A percentile compares a stretch with the other conserved stretches of the same genome.
Evolutionary conservation across 2,113 vertebrate genomes (phyloP).

Genomic region (Rhinoptilus africanus): DNA sequence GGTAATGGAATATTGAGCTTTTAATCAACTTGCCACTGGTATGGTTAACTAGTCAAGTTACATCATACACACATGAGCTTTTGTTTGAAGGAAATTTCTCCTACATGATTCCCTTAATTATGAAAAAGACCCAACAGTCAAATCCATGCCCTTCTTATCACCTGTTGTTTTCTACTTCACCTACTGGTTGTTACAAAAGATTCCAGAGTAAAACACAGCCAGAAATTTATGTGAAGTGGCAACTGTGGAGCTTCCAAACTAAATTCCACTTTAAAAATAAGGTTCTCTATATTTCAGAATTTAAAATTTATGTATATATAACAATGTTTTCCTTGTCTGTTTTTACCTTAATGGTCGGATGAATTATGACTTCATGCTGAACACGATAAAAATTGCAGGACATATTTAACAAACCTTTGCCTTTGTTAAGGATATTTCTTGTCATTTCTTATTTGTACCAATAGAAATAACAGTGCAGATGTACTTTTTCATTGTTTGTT

Average conservation of each 20-base stretch:
- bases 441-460: not conserved
- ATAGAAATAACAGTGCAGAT: not conserved
- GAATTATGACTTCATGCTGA: not conserved
- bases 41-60: conserved; percentile 54
- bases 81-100: conserved; percentile 67
- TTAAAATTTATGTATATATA: not conserved
- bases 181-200: conserved; percentile 43
- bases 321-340: not conserved
- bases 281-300: not conserved
- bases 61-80: conserved; percentile 30
- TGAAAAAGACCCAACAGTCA: not conserved
- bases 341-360: not conserved
- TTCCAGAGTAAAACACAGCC: not conserved
- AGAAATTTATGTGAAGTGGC: not conserved
- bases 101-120: conserved; percentile 47
- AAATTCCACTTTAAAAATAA: not conserved
- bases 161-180: conserved; percentile 57
- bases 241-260: not conserved
- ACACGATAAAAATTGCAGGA: not conserved
- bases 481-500: not conserved
- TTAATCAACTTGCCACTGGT: conserved; percentile 58
- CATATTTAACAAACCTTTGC: not conserved
- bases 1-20: conserved; percentile 61
- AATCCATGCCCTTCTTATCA: conserved; percentile 22
- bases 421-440: not conserved